Percentiles rank a stretch among this genome's conserved stretches.
Evolutionary conservation across 1,140 invertebrate species (phyloP).

Genomic region (Aradophagus sp.): DNA sequence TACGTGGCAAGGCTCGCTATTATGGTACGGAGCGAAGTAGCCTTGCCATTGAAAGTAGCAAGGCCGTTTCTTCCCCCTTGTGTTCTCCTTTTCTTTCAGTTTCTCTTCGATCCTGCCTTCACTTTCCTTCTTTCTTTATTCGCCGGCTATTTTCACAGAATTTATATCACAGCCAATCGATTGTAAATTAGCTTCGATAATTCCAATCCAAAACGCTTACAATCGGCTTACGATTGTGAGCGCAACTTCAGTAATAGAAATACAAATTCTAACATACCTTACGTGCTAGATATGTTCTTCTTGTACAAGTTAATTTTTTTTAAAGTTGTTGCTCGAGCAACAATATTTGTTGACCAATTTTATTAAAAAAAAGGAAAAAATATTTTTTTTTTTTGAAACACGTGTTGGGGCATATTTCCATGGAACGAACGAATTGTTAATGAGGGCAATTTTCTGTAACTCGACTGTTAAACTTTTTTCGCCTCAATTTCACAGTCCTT

Average conservation of each 20-base stretch:
- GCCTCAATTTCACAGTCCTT: no score
- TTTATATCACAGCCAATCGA: slow-evolving; percentile 22
- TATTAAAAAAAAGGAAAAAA: no score
- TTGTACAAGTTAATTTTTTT: no score
- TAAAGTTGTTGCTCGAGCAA: no score
- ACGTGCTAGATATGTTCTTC: no score
- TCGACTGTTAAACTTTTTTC: no score
- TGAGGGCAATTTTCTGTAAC: no score
- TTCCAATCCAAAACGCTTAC: slow-evolving; percentile 11
- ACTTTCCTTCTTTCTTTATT: slow-evolving; percentile 37
- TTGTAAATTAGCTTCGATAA: slow-evolving; percentile 35
- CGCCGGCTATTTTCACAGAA: slow-evolving; percentile 19
- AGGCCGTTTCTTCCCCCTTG: slow-evolving; percentile 55
- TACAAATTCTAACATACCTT: slow-evolving; percentile 2
- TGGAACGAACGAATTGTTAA: no score
- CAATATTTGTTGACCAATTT: no score
- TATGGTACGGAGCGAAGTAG: slow-evolving; percentile 47
- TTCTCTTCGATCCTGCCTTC: slow-evolving; percentile 27
- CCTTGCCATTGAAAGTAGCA: slow-evolving; percentile 63
- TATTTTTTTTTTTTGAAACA: no score
- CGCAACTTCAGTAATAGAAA: slow-evolving; percentile 14
- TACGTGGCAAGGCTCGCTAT: slow-evolving; percentile 33
- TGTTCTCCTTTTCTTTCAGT: slow-evolving; percentile 36
- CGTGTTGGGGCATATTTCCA: no score
- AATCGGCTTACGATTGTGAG: not conserved